phyloP scores from a whole-genome alignment of 2,888 invertebrate species.

The Meta bourneti region DNA sequence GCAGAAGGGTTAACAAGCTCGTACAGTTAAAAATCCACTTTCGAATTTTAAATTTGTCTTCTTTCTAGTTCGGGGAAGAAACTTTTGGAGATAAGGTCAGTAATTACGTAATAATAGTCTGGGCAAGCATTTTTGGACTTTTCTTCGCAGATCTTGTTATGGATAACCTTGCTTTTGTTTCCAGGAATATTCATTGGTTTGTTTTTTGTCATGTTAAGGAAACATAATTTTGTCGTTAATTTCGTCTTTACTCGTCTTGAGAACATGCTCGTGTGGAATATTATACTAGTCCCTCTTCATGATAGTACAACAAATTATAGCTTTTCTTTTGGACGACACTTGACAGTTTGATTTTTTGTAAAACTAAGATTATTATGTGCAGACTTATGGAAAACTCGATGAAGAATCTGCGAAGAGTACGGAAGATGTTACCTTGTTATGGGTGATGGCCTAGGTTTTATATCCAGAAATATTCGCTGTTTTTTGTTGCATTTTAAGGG shows the following conservation, averaged over 20 bases:
- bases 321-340: too few relatives aligned
- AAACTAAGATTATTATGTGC: too few relatives aligned
- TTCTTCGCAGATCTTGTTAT: background rate
- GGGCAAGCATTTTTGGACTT: constrained; percentile 7
- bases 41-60: background rate
- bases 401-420: too few relatives aligned
- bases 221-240: background rate
- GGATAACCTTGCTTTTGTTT: constrained; percentile 10
- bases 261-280: too few relatives aligned
- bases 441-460: too few relatives aligned
- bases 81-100: constrained; percentile 44
- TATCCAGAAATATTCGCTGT: too few relatives aligned
- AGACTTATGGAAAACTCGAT: too few relatives aligned
- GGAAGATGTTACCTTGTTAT: too few relatives aligned
- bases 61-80: constrained; percentile 12
- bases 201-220: background rate
- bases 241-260: background rate
- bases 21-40: constrained; percentile 35
- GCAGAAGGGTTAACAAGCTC: constrained; percentile 63
- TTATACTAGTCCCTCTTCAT: too few relatives aligned
- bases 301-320: too few relatives aligned
- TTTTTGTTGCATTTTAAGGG: too few relatives aligned
- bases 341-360: too few relatives aligned
- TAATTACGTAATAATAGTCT: constrained; percentile 52
- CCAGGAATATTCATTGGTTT: background rate